phyloP scores from a whole-genome alignment of 2,113 vertebrate species.

The Pica pica region DNA sequence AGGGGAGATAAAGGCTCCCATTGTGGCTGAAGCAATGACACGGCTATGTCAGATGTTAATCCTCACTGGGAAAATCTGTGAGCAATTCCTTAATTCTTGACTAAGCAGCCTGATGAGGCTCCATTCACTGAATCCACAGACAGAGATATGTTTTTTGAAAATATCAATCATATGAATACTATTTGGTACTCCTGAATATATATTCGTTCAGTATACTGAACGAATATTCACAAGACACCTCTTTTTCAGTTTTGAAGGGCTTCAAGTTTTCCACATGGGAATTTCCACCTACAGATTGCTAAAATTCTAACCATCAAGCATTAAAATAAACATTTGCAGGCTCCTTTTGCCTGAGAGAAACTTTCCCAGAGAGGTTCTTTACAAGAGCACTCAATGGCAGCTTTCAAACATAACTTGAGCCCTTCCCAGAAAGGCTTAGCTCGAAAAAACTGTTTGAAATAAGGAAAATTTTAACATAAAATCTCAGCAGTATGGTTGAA shows the following conservation, averaged over 20 bases:
- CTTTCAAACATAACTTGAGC: not conserved
- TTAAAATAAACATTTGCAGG: not conserved
- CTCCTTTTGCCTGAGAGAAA: not conserved
- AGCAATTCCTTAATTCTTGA: not conserved
- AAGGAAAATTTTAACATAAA: not conserved
- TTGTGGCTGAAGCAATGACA: not conserved
- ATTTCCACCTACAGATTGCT: not conserved
- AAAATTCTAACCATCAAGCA: not conserved
- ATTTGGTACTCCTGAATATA: not conserved
- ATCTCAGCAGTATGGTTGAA: not conserved
- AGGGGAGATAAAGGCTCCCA: not conserved
- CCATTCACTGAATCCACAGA: not conserved
- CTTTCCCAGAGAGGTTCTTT: not conserved
- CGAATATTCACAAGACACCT: not conserved
- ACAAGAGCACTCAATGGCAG: not conserved
- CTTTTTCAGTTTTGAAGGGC: not conserved
- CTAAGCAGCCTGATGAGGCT: not conserved
- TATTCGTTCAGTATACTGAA: too few relatives aligned
- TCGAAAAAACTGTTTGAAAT: not conserved
- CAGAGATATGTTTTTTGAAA: not conserved
- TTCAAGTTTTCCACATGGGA: not conserved
- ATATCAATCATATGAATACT: not conserved
- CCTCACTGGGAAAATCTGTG: slow-evolving; percentile 23
- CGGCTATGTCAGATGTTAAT: not conserved
- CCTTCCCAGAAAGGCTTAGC: not conserved